phyloP scores from a whole-genome alignment of 2,797 vertebrate species.

The Momotus momota region DNA sequence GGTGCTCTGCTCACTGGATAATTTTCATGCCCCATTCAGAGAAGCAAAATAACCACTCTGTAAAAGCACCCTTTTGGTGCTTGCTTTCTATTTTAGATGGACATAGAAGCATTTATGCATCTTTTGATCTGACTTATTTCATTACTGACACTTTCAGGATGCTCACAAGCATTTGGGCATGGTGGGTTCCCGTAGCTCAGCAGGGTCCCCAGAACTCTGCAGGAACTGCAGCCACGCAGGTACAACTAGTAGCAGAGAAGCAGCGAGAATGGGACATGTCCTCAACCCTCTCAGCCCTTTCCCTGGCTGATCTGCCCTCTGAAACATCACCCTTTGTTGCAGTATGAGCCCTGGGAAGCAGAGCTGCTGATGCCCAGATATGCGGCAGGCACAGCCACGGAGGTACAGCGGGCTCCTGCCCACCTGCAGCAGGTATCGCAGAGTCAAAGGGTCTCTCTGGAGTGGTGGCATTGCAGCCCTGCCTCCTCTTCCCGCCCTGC shows the following conservation, averaged over 20 bases:
- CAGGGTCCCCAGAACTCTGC: not conserved
- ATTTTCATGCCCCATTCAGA: not conserved
- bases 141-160: slow-evolving; percentile 8
- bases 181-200: not conserved
- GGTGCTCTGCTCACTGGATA: not conserved
- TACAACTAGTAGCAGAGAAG: not conserved
- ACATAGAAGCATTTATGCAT: slow-evolving; percentile 33
- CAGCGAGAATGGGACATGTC: accelerated
- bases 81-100: slow-evolving; percentile 14
- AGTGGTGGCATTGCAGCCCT: slow-evolving; percentile 7
- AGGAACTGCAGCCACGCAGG: not conserved
- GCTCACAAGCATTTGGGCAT: not conserved
- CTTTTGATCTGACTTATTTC: slow-evolving; percentile 5
- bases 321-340: not conserved
- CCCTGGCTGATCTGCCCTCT: not conserved
- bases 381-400: accelerated
- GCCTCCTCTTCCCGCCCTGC: slow-evolving; percentile 10
- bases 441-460: not conserved
- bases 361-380: not conserved
- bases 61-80: not conserved
- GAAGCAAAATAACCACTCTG: not conserved
- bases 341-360: accelerated
- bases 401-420: accelerated
- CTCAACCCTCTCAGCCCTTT: not conserved
- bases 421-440: not conserved